These are phyloP conservation scores for Leptonema lineaticorne DNA, from an alignment of 1,140 invertebrate genomes.

Conservation along the genomic window DNA sequence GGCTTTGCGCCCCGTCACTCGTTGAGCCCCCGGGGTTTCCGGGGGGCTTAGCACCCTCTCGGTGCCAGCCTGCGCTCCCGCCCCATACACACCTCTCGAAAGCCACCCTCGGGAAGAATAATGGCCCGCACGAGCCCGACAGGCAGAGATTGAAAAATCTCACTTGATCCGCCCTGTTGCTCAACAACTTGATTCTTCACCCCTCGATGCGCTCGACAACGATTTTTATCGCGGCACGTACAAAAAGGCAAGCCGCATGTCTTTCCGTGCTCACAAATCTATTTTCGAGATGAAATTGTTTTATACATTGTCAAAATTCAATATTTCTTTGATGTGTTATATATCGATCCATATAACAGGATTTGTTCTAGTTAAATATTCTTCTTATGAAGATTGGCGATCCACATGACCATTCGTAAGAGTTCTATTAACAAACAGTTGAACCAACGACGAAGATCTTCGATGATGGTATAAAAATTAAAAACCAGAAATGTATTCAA, in stretches of 20 bases:
- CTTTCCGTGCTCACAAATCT: background rate
- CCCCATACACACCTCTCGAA: background rate
- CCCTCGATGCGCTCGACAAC: background rate
- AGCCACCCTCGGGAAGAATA: constrained; percentile 5
- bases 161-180: constrained; percentile 23
- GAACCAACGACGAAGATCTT: no score
- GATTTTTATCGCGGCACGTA: constrained; percentile 1
- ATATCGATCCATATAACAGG: no score
- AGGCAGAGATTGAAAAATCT: constrained; percentile 30
- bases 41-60: constrained; percentile 27
- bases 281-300: background rate
- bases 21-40: constrained; percentile 19
- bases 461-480: no score
- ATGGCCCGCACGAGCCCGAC: constrained; percentile 23
- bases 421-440: no score
- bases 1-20: constrained; percentile 19
- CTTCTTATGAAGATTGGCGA: no score
- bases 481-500: no score
- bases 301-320: no score
- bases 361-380: no score
- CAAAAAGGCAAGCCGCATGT: background rate
- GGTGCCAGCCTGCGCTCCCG: background rate
- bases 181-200: background rate
- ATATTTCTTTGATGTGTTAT: no score
- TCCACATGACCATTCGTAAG: no score